phyloP scores from a whole-genome alignment of 2,113 vertebrate genomes.

The Recurvirostra avosetta region DNA sequence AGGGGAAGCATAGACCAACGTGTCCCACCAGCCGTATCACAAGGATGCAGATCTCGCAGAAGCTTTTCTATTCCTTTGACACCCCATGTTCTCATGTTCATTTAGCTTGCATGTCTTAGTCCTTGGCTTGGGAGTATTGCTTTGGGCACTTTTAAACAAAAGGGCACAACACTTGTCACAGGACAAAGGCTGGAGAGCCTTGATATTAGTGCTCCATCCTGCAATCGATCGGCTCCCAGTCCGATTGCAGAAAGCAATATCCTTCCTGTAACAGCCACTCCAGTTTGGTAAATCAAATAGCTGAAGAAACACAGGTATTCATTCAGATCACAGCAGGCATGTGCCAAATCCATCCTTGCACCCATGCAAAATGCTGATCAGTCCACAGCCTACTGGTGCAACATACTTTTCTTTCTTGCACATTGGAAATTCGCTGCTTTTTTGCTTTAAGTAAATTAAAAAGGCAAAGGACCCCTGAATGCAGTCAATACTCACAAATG shows the following conservation, averaged over 20 bases:
- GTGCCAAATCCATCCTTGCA: not conserved
- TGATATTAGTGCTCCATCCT: not conserved
- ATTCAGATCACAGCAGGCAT: not conserved
- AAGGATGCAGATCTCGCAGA: not conserved
- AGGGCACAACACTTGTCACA: not conserved
- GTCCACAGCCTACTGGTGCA: not conserved
- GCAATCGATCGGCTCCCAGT: not conserved
- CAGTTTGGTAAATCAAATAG: not conserved
- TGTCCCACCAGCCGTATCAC: not conserved
- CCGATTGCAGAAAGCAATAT: not conserved
- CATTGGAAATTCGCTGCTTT: not conserved
- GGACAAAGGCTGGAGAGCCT: not conserved
- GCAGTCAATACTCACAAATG: not conserved
- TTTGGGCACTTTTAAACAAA: not conserved
- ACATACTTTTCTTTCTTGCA: not conserved
- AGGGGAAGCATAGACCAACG: not conserved
- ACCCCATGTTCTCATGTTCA: accelerated
- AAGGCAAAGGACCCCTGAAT: not conserved
- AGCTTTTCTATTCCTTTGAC: not conserved
- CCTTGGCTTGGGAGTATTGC: not conserved
- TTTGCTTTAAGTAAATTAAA: not conserved
- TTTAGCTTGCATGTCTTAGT: not conserved
- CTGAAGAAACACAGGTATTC: not conserved
- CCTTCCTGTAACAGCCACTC: not conserved
- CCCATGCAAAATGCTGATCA: not conserved